Percentiles rank a stretch among this genome's conserved stretches.
Conservation (phyloP, 2,888 invertebrate genomes). For the Phasia obesa region DNA sequence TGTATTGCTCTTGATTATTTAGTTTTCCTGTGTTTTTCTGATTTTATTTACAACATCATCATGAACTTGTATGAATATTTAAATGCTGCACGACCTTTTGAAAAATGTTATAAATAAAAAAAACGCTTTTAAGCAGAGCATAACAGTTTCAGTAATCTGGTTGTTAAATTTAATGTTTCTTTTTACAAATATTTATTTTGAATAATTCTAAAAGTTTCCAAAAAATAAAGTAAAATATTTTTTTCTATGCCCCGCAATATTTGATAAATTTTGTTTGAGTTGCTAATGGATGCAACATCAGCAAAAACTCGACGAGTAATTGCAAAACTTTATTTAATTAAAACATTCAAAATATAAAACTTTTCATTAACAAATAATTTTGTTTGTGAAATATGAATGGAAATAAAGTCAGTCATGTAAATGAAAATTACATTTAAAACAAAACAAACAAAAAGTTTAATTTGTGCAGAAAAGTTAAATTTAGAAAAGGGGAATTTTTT, state of each 20-base stretch:
- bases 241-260: background rate
- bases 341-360: conserved; percentile 46
- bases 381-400: conserved; percentile 8
- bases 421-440: background rate
- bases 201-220: conserved; percentile 2
- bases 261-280: conserved; percentile 17
- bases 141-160: background rate
- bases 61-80: background rate
- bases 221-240: conserved; percentile 1
- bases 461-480: background rate
- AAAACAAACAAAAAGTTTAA: background rate
- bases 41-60: conserved; percentile 24
- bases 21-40: conserved; percentile 7
- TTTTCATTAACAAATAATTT: conserved; percentile 55
- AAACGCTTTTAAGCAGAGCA: conserved; percentile 13
- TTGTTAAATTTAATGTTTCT: background rate
- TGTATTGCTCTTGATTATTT: conserved; percentile 6
- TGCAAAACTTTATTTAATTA: conserved; percentile 66
- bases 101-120: background rate
- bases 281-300: conserved; percentile 21
- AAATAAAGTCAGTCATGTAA: conserved; percentile 35
- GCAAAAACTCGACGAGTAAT: conserved; percentile 33
- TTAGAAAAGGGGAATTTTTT: too few relatives aligned
- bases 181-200: background rate
- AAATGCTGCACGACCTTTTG: conserved; percentile 28